phyloP scores from a whole-genome alignment of 2,797 vertebrate genomes.

The Garrulus glandarius region DNA sequence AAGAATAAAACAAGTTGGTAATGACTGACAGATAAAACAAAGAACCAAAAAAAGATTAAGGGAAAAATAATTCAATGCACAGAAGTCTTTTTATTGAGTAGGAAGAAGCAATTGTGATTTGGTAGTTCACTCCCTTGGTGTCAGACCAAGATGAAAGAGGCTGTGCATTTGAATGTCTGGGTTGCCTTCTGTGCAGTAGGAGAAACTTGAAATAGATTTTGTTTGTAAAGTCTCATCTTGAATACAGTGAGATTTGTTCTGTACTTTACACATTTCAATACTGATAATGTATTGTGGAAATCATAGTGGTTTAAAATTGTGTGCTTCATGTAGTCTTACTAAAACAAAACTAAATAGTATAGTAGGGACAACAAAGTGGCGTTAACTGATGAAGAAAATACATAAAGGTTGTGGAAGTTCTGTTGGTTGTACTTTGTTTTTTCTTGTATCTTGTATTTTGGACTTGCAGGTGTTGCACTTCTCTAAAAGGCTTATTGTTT shows the following conservation, averaged over 20 bases:
- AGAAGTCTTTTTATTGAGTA: background rate
- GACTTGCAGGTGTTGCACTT: background rate
- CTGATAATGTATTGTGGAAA: background rate
- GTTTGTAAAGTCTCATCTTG: background rate
- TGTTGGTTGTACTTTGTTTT: background rate
- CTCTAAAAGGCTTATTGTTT: background rate
- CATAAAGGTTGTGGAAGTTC: background rate
- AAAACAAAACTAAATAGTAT: background rate
- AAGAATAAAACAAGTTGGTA: background rate
- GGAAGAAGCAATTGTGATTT: background rate
- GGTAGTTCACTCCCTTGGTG: background rate
- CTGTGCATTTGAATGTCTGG: background rate
- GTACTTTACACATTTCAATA: background rate
- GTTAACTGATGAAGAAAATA: background rate
- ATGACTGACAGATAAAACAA: conserved; percentile 23
- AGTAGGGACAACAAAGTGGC: background rate
- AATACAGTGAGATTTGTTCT: background rate
- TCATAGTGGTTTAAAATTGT: background rate
- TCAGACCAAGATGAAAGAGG: background rate
- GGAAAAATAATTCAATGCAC: background rate
- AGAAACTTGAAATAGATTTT: background rate
- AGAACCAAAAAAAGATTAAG: background rate
- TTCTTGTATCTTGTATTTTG: background rate
- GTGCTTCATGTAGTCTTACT: background rate
- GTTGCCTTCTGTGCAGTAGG: background rate